phyloP scores from a whole-genome alignment of 2,113 vertebrate genomes.

The Epinephelus cyanopodus region DNA sequence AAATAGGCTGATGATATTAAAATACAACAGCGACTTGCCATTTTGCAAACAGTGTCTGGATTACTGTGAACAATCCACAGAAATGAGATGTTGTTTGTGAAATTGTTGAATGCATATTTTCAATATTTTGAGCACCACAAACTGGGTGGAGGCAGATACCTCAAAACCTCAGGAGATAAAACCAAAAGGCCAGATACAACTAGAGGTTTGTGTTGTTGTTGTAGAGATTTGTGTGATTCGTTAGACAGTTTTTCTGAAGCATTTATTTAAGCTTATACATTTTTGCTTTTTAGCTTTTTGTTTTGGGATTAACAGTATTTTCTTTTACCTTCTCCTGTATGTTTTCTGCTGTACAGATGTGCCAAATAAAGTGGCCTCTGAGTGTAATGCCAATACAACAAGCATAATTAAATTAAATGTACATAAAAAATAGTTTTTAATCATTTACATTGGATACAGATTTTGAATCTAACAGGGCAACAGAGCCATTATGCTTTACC shows the following conservation, averaged over 20 bases:
- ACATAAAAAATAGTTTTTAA: background rate
- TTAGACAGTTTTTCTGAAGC: no score
- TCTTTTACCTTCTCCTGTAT: background rate
- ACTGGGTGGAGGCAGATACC: background rate
- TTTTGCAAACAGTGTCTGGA: background rate
- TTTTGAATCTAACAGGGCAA: background rate
- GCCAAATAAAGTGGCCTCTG: background rate
- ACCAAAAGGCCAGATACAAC: background rate
- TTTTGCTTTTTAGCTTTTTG: background rate
- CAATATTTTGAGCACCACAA: background rate
- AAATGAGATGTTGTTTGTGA: background rate
- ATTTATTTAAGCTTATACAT: background rate
- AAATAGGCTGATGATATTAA: background rate
- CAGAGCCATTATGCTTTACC: no score
- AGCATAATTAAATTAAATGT: background rate
- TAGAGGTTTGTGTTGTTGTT: background rate
- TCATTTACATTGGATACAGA: background rate
- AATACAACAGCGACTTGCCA: background rate
- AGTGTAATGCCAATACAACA: background rate
- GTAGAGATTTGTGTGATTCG: background rate
- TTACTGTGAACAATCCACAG: background rate
- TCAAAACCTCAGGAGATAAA: background rate
- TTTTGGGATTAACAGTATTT: background rate
- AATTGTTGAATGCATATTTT: background rate
- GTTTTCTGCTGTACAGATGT: background rate